Percentiles rank a stretch among this genome's conserved stretches.
Evolutionary conservation across 2,888 invertebrate genomes (phyloP).

Genomic region (Masnerella sp.): DNA sequence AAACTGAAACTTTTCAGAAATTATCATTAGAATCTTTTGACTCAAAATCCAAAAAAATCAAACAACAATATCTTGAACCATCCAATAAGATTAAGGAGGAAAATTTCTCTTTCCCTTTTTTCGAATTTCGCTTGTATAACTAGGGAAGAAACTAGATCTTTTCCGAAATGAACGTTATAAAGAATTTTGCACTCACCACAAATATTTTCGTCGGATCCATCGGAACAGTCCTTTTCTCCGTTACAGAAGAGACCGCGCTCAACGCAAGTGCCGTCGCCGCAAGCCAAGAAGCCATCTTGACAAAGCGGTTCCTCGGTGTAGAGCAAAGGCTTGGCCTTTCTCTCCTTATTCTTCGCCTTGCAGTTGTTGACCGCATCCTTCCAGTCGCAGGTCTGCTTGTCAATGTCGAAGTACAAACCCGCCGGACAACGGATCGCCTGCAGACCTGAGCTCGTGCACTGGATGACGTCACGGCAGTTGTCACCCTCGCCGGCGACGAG

Average conservation of each 20-base stretch:
- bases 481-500: slow-evolving; percentile 93
- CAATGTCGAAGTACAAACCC: slow-evolving; percentile 94
- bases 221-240: slow-evolving; percentile 92
- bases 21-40: too few relatives aligned
- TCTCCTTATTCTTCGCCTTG: slow-evolving; percentile 92
- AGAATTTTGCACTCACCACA: slow-evolving; percentile 93
- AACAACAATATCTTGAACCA: too few relatives aligned
- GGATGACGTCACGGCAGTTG: slow-evolving; percentile 96
- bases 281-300: slow-evolving; percentile 90
- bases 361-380: slow-evolving; percentile 96
- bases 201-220: slow-evolving; percentile 93
- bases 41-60: too few relatives aligned
- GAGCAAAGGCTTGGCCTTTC: slow-evolving; percentile 90
- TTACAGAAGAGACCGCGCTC: slow-evolving; percentile 95
- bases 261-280: slow-evolving; percentile 91
- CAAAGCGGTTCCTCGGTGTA: slow-evolving; percentile 95
- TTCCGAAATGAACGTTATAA: too few relatives aligned
- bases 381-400: slow-evolving; percentile 97
- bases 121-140: too few relatives aligned
- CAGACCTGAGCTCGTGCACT: slow-evolving; percentile 95
- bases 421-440: slow-evolving; percentile 96
- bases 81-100: too few relatives aligned
- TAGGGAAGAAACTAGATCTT: too few relatives aligned
- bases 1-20: too few relatives aligned
- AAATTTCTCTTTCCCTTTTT: too few relatives aligned